Base-by-base conservation (phyloP, 1,140 invertebrate genomes). In the Pentalonia nigronervosa region DNA sequence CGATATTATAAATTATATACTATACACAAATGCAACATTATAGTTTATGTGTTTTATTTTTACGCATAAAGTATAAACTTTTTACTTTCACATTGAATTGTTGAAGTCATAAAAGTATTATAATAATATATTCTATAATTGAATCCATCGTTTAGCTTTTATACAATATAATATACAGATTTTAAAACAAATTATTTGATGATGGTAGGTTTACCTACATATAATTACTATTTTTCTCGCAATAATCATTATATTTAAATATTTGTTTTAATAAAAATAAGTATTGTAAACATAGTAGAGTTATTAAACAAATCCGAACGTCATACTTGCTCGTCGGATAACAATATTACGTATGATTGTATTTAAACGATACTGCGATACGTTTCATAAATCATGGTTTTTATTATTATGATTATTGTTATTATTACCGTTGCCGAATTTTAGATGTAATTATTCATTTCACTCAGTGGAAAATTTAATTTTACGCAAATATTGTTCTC, bases 321-420 rank as follows among this genome's bases (percentile, higher is more conserved):
- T n/a, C n/a, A 67, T 14, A 67, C n/a, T 67, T n/a, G 30, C 3
- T 67, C 14, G 60, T n/a, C 30, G 23, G 3, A 6, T n/a, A 30
- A 30, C 11, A 67, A n/a, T 14, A 67, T 21, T 53, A 53, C 0
- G 41, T 41, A 67, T 30, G 30, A 17, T 67, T 76, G 60, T 17
- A 17, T 76, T 76, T 76, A 76, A 76, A 76, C 14, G 60, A n/a
- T 20, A 21, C 60, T 76, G n/a, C 60, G 60, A 17, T 76, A 14
- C 14, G 60, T n/a, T 76, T n/a, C 60, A 76, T 76, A n/a, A 76
- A n/a, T n/a, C n/a, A 76, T n/a, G 60, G 60, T 76, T 67, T 67
- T 67, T 67, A 67, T 67, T n/a, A 76, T 76, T 76, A n/a, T n/a
- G n/a, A 76, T 76, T 76, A 76, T 76, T 76, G 14, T 76, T 76